phyloP scores from a whole-genome alignment of 2,797 vertebrate species.

The Oceanodroma leucorhoa region DNA sequence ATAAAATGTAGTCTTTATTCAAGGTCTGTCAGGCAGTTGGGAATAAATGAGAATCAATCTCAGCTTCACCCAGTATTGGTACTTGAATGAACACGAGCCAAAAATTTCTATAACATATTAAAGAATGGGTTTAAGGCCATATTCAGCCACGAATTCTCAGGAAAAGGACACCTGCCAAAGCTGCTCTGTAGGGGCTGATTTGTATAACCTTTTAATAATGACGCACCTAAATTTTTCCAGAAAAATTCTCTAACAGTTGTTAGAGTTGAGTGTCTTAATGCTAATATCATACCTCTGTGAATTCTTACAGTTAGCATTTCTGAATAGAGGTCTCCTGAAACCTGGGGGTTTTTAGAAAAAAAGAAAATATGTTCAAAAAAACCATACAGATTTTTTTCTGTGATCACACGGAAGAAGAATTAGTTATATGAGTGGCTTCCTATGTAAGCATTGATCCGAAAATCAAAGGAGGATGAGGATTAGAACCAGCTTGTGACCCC shows the following conservation, averaged over 20 bases:
- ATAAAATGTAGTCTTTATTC: not conserved
- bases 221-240: not conserved
- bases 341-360: accelerated
- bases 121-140: not conserved
- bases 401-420: not conserved
- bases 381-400: accelerated
- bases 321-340: not conserved
- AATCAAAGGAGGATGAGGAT: not conserved
- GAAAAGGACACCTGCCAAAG: not conserved
- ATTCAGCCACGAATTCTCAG: not conserved
- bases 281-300: not conserved
- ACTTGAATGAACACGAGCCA: not conserved
- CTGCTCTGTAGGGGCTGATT: not conserved
- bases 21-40: not conserved
- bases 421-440: not conserved
- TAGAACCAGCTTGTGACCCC: not conserved
- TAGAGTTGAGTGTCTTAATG: not conserved
- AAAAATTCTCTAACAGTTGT: not conserved
- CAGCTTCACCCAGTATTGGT: not conserved
- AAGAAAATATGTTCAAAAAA: not conserved
- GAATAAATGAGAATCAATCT: not conserved
- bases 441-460: not conserved
- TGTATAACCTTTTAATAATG: not conserved
- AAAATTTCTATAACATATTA: not conserved
- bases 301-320: not conserved